Base-by-base conservation (phyloP, 2,888 invertebrate species). In the Oligia fasciuncula region DNA sequence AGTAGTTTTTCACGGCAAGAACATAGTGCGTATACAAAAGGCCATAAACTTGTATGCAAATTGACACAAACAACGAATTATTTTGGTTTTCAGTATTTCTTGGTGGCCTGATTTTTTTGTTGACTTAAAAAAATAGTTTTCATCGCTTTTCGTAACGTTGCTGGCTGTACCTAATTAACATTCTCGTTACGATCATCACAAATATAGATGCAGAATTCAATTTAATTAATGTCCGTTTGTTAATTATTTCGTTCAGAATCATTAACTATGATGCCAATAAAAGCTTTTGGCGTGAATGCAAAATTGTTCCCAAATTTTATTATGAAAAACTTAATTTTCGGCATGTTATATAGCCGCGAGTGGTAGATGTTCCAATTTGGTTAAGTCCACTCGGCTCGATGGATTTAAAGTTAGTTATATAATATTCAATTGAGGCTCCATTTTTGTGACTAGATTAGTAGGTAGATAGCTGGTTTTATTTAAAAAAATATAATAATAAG, bases 171-270 rank as follows among this genome's bases (percentile, higher is more conserved):
- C 51, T 67, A 77, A 80, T 82, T 75, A 82, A 80, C 73, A 87
- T 63, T 83, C 57, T 51, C 77, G 40, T 74, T 76, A 77, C 54
- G 29, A 68, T 51, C 54, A 76, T 78, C 60, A 77, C 73, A 80
- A 87, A 75, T 73, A 75, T 69, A 75, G 68, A 80, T 63, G 40
- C 60, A 74, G 63, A 79, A 69, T 87, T 85, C 14, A 68, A 84
- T 84, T 84, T 78, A 85, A 86, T 88, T 83, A 83, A 85, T 77
- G 78, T 69, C 54, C 60, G 51, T 74, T 60, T 77, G 72, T 75
- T 84, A 85, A 90, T 90, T 87, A 84, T 85, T 86, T 78, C 77
- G 60, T 85, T 88, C 83, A 73, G 76, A 80, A 84, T 88, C 83
- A 83, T 83, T 86, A 80, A 85, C 68, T 73, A 75, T 81, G 73